Base-by-base conservation (phyloP, 2,113 vertebrate genomes). In the Bubalus kerabau region DNA sequence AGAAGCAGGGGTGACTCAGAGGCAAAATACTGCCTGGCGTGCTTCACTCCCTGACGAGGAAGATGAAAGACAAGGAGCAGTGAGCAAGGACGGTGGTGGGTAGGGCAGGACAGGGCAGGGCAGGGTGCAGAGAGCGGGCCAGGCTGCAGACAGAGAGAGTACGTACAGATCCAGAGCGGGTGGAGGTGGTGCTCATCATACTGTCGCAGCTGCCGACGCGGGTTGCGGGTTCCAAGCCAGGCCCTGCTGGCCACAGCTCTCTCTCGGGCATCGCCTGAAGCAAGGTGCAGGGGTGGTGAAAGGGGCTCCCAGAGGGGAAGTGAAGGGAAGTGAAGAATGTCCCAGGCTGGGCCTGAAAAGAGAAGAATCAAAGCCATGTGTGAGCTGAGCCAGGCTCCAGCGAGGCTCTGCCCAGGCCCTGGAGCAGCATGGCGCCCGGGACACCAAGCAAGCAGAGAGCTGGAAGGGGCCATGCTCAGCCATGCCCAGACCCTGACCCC, bases 201-300 rank as follows among this genome's bases (percentile, higher is more conserved):
- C 99, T 99, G 99, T 99, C 99, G 7, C 99, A 99, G 99, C 99
- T 99, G 97, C 99, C 97, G 97, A 99, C 92, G 86, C 97, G 97
- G 46, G 97, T 98, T 96, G 97, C 97, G 0, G 98, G 98, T 97
- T 99, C 99, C 78, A 98, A 97, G 96, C 98, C 98, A 90, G 98
- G 95, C 98, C 98, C 99, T 57, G 98, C 99, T 95, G 99, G 98
- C 99, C 99, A 99, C 95, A 99, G 99, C 92, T 99, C 99, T 89
- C 99, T 99, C 98, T 98, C 99, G 0, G 99, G 99, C 99, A 99
- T 99, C 92, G 98, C 98, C 98, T 46, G 93, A 92, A 98, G 93
- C 94, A 97, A 96, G 94, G 97, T 80, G 89, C 93, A 82, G 97
- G 6, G 36, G 1, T 92, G 92, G 97, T 21, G 56, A 96, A 96